Evolutionary conservation across 53 echinoderm and acorn worm genomes (phyloP).

Genomic region (Echinometra lucunter): DNA sequence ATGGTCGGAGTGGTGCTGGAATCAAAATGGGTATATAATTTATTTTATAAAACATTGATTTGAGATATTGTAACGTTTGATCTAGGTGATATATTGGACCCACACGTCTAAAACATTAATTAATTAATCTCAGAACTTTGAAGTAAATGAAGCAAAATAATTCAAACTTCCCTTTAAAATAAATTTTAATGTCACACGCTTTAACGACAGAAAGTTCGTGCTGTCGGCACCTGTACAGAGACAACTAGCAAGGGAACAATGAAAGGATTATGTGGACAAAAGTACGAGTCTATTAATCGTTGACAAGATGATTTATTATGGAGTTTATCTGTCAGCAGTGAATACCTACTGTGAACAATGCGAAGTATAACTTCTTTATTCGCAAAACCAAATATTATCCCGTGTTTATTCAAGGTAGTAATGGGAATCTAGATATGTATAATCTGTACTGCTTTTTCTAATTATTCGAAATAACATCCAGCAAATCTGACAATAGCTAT

Average conservation of each 20-base stretch:
- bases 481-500: not conserved
- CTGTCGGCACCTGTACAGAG: not conserved
- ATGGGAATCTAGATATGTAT: not conserved
- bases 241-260: not conserved
- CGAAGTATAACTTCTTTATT: conserved; percentile 21
- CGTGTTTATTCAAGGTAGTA: not conserved
- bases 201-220: not conserved
- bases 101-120: too few species aligned
- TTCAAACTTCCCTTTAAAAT: not conserved
- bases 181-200: not conserved
- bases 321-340: not conserved
- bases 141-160: too few species aligned
- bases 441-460: not conserved
- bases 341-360: conserved; percentile 28
- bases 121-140: too few species aligned
- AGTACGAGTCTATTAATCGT: not conserved
- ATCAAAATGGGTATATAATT: too few species aligned
- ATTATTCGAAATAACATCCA: not conserved
- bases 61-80: too few species aligned
- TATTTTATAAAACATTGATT: too few species aligned
- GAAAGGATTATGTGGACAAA: not conserved
- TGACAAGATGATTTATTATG: not conserved
- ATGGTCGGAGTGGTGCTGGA: too few species aligned
- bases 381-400: conserved; percentile 34
- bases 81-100: too few species aligned